Conservation (phyloP, 2,888 invertebrate species). For the Resseliella maxima region DNA sequence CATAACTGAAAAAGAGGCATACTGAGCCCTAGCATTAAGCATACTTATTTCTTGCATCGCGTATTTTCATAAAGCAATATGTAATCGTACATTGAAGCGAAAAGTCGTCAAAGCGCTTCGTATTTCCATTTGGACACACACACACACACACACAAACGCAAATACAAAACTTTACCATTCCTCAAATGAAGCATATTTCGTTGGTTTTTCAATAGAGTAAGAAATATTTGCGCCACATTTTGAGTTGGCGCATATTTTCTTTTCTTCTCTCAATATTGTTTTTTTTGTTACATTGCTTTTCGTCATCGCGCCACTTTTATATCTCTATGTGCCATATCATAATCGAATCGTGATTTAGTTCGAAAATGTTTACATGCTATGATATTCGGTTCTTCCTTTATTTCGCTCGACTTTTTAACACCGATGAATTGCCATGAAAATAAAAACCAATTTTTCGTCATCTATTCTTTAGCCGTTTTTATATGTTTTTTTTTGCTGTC, state of each 20-base stretch:
- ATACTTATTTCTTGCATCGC: slow-evolving; percentile 34
- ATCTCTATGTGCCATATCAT: slow-evolving; percentile 34
- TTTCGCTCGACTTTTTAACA: slow-evolving; percentile 52
- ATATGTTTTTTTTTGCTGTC: no score
- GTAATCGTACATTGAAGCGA: neutral
- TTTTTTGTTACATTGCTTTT: neutral
- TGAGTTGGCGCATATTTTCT: neutral
- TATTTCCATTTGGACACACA: neutral
- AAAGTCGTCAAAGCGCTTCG: slow-evolving; percentile 43
- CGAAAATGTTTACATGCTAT: slow-evolving; percentile 31
- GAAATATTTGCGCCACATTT: slow-evolving; percentile 4
- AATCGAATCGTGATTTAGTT: slow-evolving; percentile 42
- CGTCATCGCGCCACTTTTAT: no score
- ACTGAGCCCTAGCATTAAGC: neutral
- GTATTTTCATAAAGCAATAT: slow-evolving; percentile 17
- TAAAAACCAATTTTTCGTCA: slow-evolving; percentile 47
- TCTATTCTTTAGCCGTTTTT: neutral
- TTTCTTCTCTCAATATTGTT: neutral
- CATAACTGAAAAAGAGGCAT: neutral
- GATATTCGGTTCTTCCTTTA: slow-evolving; percentile 51
- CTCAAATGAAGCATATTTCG: neutral
- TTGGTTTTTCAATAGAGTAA: neutral
- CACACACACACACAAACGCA: neutral
- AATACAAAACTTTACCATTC: neutral
- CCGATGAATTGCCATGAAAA: neutral